These are phyloP conservation scores for Mamestra configurata DNA, from an alignment of 1,140 invertebrate species.

Conservation along the genomic window DNA sequence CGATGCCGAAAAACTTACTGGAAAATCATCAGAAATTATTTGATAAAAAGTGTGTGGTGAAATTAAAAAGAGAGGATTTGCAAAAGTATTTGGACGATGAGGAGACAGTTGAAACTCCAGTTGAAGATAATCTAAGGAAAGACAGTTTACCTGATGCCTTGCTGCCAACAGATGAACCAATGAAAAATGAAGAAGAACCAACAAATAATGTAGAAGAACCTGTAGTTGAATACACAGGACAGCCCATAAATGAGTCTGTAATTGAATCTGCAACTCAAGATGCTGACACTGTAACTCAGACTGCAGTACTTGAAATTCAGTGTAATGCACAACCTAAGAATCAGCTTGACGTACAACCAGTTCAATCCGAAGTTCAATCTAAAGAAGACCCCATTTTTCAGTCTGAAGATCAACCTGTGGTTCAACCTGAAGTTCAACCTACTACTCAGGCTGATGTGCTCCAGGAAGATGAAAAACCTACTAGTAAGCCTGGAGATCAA, in stretches of 20 bases:
- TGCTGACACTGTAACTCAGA: not conserved
- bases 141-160: not conserved
- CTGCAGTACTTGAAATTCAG: not conserved
- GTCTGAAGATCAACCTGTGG: not conserved
- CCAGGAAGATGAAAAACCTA: too few species aligned
- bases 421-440: not conserved
- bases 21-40: constrained; percentile 74
- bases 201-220: too few species aligned
- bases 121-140: not conserved
- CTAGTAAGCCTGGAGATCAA: not conserved
- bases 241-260: not conserved
- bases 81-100: not conserved
- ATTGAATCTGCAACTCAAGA: not conserved
- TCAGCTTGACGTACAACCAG: not conserved
- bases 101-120: not conserved
- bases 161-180: too few species aligned
- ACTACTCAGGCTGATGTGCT: not conserved
- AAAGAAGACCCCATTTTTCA: too few species aligned
- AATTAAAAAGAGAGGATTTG: constrained; percentile 56
- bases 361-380: not conserved
- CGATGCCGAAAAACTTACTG: constrained; percentile 57
- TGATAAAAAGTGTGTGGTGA: constrained; percentile 64
- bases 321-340: not conserved
- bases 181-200: too few species aligned
- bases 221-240: too few species aligned